Percentiles rank a stretch among this genome's conserved stretches.
These are phyloP conservation scores for Cryptoblepharus egeriae DNA, from an alignment of 2,797 vertebrate genomes.

Conservation along the genomic window DNA sequence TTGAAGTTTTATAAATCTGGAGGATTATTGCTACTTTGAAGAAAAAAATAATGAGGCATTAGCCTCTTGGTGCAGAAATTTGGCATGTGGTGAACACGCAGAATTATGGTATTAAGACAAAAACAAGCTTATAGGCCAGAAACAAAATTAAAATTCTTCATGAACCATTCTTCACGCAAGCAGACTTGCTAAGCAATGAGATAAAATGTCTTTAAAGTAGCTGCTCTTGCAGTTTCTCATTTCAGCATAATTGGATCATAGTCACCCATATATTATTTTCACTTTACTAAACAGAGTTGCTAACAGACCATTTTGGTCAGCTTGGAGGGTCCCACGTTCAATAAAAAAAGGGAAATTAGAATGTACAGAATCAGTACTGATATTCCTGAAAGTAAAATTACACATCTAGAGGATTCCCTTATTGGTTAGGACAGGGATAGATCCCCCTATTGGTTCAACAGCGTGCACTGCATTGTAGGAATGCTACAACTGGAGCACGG, in stretches of 20 bases:
- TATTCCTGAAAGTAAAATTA: background rate
- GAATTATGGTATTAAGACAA: background rate
- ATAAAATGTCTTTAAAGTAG: background rate
- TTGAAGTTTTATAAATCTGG: slow-evolving; percentile 34
- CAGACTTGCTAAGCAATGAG: slow-evolving; percentile 35
- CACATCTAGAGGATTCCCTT: background rate
- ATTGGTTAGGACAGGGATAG: too few species aligned
- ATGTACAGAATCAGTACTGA: background rate
- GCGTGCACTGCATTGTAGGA: background rate
- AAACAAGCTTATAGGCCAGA: slow-evolving; percentile 28
- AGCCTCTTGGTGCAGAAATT: slow-evolving; percentile 21
- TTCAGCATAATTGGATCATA: background rate
- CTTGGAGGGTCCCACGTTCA: background rate
- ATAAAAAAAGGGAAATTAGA: background rate
- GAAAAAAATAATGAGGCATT: background rate
- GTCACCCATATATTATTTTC: background rate
- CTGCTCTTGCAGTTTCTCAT: slow-evolving; percentile 7
- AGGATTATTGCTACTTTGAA: slow-evolving; percentile 19
- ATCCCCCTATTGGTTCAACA: too few species aligned
- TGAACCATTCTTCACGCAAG: background rate
- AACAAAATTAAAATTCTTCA: slow-evolving; percentile 29
- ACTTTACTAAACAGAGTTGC: background rate
- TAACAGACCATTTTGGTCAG: slow-evolving; percentile 13
- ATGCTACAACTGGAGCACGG: background rate
- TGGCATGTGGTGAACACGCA: background rate